Evolutionary conservation across 2,797 vertebrate species (phyloP).

Genomic region (Meda fulgida): DNA sequence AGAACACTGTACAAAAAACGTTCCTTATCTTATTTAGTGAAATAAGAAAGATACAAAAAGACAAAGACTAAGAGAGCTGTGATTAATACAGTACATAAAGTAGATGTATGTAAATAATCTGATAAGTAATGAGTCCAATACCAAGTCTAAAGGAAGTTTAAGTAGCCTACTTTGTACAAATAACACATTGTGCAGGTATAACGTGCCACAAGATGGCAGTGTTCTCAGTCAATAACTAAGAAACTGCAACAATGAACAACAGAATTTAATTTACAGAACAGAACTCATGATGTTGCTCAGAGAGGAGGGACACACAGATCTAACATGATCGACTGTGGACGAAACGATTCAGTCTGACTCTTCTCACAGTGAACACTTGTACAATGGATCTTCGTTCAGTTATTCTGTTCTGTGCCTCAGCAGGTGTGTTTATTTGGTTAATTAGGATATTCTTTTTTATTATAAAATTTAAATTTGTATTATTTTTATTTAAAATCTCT

Average conservation of each 20-base stretch:
- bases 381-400: not conserved
- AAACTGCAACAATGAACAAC: not conserved
- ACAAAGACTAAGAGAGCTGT: not conserved
- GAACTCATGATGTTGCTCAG: not conserved
- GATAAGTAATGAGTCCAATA: not conserved
- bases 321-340: not conserved
- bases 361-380: not conserved
- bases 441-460: not conserved
- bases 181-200: not conserved
- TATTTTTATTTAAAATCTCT: not conserved
- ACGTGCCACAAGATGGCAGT: not conserved
- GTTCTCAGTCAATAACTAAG: not conserved
- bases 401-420: not conserved
- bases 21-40: not conserved
- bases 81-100: not conserved
- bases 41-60: not conserved
- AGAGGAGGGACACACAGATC: slow-evolving; percentile 1
- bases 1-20: not conserved
- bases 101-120: not conserved
- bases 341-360: not conserved
- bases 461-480: too few species aligned
- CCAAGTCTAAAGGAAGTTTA: not conserved
- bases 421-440: not conserved
- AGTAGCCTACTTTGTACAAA: too few species aligned
- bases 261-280: not conserved